Conservation (phyloP, 2,888 invertebrate species). For the Antitype chi region DNA sequence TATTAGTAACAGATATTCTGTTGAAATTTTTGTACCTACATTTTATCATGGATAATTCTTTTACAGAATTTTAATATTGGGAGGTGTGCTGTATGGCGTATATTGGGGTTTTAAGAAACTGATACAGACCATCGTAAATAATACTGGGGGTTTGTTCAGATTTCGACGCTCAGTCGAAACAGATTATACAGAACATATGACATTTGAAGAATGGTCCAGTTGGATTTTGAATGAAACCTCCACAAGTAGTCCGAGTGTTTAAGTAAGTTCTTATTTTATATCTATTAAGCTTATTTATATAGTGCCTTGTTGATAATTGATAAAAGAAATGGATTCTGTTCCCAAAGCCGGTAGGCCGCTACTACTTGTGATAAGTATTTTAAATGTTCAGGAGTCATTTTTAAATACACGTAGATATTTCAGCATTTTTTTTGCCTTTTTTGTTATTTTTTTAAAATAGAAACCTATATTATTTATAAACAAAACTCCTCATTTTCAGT, state of each 20-base stretch:
- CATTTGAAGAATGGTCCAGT: constrained; percentile 12
- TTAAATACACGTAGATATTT: background rate
- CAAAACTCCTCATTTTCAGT: background rate
- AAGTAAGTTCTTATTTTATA: background rate
- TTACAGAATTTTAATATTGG: constrained; percentile 6
- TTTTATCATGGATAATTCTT: background rate
- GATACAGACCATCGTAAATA: too few relatives aligned
- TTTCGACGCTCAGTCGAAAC: constrained; percentile 1
- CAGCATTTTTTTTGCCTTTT: background rate
- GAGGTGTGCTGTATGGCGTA: background rate
- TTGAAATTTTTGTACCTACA: background rate
- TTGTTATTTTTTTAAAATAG: background rate
- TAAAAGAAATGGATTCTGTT: background rate
- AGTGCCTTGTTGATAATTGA: background rate
- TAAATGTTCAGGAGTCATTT: background rate
- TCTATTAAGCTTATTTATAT: background rate
- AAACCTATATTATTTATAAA: background rate
- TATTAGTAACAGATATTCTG: background rate
- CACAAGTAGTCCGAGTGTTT: background rate
- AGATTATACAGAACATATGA: constrained; percentile 1
- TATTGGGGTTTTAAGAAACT: background rate
- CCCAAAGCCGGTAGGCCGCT: background rate
- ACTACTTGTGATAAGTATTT: background rate
- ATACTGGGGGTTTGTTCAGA: background rate
- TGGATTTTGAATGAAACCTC: constrained; percentile 27